A percentile compares a stretch with the other conserved stretches of the same genome.
These are phyloP conservation scores for Petrocephalus schoutedeni DNA, from an alignment of 2,797 vertebrate genomes.

Conservation along the genomic window DNA sequence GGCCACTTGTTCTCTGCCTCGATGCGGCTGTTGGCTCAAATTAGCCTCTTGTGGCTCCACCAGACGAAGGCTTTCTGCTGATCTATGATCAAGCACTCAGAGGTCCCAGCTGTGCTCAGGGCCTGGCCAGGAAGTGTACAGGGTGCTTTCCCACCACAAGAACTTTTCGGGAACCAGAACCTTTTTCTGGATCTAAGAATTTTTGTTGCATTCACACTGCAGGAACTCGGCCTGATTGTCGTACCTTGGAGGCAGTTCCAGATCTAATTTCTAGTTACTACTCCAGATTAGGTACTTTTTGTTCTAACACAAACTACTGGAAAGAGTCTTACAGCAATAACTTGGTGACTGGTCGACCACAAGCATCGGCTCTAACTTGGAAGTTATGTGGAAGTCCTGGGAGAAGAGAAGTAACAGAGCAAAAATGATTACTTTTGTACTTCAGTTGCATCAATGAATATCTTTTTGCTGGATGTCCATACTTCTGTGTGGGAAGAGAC, in stretches of 20 bases:
- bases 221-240: background rate
- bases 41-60: slow-evolving; percentile 20
- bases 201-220: background rate
- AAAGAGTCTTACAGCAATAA: background rate
- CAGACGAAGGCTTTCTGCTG: slow-evolving; percentile 9
- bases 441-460: no score
- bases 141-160: background rate
- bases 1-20: slow-evolving; percentile 65
- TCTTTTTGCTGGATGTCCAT: background rate
- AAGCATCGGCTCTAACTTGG: background rate
- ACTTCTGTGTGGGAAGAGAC: background rate
- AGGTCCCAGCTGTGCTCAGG: background rate
- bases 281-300: background rate
- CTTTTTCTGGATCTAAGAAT: no score
- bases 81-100: background rate
- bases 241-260: no score
- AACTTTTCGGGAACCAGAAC: background rate
- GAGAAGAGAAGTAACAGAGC: background rate
- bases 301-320: background rate
- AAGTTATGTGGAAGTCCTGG: background rate
- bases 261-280: background rate
- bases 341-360: background rate
- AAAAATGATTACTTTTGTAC: no score
- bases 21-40: slow-evolving; percentile 45
- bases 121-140: background rate